Evolutionary conservation across 2,888 invertebrate genomes (phyloP), one percentile per base, ranked within the genome.

Genomic region (Tiliacea citrago): DNA sequence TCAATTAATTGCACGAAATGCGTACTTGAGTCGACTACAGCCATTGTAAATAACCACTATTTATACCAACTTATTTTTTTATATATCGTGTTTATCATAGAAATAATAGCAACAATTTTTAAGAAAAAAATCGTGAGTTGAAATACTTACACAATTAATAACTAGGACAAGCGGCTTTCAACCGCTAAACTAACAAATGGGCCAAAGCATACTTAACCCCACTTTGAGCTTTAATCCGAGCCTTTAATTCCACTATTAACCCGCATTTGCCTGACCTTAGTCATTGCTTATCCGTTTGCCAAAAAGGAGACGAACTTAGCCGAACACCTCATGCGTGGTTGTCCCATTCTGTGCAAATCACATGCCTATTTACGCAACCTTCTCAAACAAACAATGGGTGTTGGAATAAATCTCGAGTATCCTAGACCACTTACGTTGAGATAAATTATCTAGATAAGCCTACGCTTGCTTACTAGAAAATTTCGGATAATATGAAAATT

Each of bases 381-480:
- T 92, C 89, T 85, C 88, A 81, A 89, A 88, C 82, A 76, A 92
- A 93, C 92, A 93, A 93, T 93, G 78, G 90, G 71, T 84, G 88
- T 87, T 79, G 79, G 85, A 86, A 89, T 86, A 81, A 84, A 84
- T 87, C 83, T 85, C 76, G 45, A 82, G 83, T 85, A 87, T 82
- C 83, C 77, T 84, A 88, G 78, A 84, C 72, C 65, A 77, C 72
- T 82, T 74, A 75, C 74, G 51, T 76, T 53, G 68, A 78, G 73
- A 86, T 84, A 77, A 84, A 84, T 80, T 66, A 24, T 70, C 84
- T 83, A 80, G 88, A 86, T 79, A 78, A 68, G 63, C 68, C 68
- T 69, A 65, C 58, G 49, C 66, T 61, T 73, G 61, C 39, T 62
- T 49, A 67, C 61, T 62, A 58, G 29, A 74, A 72, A 74, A 73